These are phyloP conservation scores for Coranthus polyacanthus DNA, from an alignment of 2,797 vertebrate genomes.

Conservation along the genomic window DNA sequence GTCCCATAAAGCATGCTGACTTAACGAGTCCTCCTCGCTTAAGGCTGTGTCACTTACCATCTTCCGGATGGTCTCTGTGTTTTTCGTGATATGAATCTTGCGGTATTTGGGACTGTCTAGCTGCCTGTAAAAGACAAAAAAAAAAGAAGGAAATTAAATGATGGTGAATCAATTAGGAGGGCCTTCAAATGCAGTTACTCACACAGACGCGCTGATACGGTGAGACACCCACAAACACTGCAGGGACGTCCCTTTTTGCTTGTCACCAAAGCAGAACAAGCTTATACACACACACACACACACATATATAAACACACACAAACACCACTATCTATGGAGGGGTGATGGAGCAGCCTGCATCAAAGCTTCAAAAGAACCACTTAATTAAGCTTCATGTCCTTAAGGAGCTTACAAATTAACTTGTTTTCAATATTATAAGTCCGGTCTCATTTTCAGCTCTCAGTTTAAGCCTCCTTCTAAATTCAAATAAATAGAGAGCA, in stretches of 20 bases:
- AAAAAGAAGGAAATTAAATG: constrained; percentile 26
- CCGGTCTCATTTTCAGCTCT: constrained; percentile 60
- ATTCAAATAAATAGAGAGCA: constrained; percentile 46
- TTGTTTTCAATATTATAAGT: constrained; percentile 70
- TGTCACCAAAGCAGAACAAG: constrained; percentile 47
- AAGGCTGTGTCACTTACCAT: constrained; percentile 88
- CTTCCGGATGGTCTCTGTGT: constrained; percentile 93
- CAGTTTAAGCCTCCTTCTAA: constrained; percentile 39
- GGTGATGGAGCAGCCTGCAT: constrained; percentile 69
- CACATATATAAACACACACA: constrained; percentile 39
- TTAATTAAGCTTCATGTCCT: constrained; percentile 79
- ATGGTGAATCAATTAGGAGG: constrained; percentile 51
- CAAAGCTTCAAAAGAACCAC: constrained; percentile 74
- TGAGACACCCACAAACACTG: constrained; percentile 51
- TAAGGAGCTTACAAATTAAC: constrained; percentile 77
- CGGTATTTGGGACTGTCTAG: constrained; percentile 90
- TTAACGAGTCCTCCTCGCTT: constrained; percentile 31
- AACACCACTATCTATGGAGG: constrained; percentile 43
- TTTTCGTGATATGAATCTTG: constrained; percentile 98
- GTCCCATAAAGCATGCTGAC: constrained; percentile 31
- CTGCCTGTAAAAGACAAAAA: constrained; percentile 84
- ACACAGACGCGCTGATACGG: constrained; percentile 31
- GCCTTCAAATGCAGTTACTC: constrained; percentile 41
- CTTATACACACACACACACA: not conserved
- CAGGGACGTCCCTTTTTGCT: constrained; percentile 49